Percentiles rank a stretch among this genome's conserved stretches.
Evolutionary conservation across 2,888 invertebrate genomes (phyloP).

Genomic region (Noctuana brunneofusca): DNA sequence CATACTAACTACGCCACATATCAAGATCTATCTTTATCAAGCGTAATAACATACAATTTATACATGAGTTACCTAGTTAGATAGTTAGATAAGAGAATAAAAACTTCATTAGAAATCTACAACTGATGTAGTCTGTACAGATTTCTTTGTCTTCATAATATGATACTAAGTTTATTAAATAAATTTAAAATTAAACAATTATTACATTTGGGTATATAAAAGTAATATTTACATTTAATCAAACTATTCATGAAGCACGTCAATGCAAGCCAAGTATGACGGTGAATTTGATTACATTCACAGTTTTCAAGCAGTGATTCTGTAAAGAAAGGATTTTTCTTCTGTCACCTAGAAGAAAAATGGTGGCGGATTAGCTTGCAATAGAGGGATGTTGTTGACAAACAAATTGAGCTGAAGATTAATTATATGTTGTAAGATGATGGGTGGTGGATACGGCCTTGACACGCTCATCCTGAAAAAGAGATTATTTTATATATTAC

Average conservation of each 20-base stretch:
- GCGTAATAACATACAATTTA: slow-evolving; percentile 25
- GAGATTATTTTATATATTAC: background rate
- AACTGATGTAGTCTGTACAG: background rate
- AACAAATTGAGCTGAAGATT: slow-evolving; percentile 5
- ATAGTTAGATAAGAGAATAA: background rate
- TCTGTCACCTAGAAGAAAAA: background rate
- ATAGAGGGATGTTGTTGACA: slow-evolving; percentile 14
- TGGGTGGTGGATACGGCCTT: background rate
- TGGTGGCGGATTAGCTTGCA: background rate
- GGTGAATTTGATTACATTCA: background rate
- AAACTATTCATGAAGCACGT: too few species aligned
- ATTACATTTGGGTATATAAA: too few species aligned
- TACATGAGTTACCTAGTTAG: background rate
- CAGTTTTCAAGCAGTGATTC: background rate
- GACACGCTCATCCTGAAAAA: background rate
- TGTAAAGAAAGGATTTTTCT: background rate
- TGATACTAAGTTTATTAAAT: background rate
- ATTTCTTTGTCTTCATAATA: background rate
- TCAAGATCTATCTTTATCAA: slow-evolving; percentile 10
- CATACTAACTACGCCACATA: background rate
- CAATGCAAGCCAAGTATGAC: too few species aligned
- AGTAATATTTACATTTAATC: too few species aligned
- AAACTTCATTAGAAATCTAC: slow-evolving; percentile 2
- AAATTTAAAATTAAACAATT: too few species aligned
- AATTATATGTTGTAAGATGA: background rate